Evolutionary conservation across 2,113 vertebrate genomes (phyloP).

Genomic region (Pterocles gutturalis): DNA sequence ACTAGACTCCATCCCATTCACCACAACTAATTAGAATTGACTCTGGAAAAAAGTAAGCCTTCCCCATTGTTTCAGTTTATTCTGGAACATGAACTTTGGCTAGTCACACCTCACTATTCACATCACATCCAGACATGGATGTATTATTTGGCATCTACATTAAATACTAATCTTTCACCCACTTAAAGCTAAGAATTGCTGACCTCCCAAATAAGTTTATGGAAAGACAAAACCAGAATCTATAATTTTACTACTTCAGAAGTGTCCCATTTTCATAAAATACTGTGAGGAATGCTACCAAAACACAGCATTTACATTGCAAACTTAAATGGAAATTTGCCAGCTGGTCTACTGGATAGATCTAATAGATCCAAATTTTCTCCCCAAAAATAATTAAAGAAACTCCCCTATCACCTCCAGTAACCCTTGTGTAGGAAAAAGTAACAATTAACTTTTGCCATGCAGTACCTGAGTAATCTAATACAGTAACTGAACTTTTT

Average conservation of each 20-base stretch:
- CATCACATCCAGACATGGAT: rapidly evolving
- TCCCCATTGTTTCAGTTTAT: neutral
- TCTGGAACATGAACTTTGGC: neutral
- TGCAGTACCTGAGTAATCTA: neutral
- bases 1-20: too few species aligned
- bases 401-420: neutral
- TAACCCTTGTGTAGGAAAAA: neutral
- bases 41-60: neutral
- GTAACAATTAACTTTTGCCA: neutral
- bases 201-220: neutral
- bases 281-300: neutral
- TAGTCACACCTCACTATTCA: neutral
- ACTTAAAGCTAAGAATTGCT: neutral
- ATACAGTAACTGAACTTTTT: neutral
- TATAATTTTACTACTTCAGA: neutral
- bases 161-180: neutral
- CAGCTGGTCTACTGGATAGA: neutral
- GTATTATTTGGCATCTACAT: neutral
- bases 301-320: neutral
- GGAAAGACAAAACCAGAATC: neutral
- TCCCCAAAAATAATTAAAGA: neutral
- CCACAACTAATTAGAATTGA: neutral
- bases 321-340: neutral
- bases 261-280: neutral
- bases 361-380: too few species aligned